phyloP scores from a whole-genome alignment of 2,113 vertebrate genomes.

The Colistium nudipinnis region DNA sequence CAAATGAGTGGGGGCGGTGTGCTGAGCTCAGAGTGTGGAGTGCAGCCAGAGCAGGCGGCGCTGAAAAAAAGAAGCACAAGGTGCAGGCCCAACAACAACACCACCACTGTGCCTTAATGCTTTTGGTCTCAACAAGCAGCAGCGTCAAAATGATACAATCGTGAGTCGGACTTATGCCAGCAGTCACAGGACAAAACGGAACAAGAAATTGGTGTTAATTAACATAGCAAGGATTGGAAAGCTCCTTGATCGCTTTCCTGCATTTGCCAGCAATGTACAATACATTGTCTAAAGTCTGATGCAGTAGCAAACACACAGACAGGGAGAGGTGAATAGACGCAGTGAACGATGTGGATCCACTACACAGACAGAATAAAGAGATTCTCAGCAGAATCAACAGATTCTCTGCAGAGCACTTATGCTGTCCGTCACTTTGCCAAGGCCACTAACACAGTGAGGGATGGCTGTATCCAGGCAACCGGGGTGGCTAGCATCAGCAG shows the following conservation, averaged over 20 bases:
- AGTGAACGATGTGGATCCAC: slow-evolving; percentile 24
- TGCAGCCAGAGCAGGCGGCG: slow-evolving; percentile 18
- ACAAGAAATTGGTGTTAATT: too few species aligned
- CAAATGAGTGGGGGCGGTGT: slow-evolving; percentile 42
- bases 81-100: background rate
- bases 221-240: too few species aligned
- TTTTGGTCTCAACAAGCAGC: background rate
- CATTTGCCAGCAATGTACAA: too few species aligned
- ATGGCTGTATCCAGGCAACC: slow-evolving; percentile 84
- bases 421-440: slow-evolving; percentile 80
- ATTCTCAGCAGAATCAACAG: slow-evolving; percentile 58
- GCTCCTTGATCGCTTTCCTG: too few species aligned
- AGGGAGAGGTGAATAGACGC: slow-evolving; percentile 14
- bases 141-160: background rate
- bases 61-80: slow-evolving; percentile 5
- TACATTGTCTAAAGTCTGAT: too few species aligned
- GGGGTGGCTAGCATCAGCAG: slow-evolving; percentile 60
- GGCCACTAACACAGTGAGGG: slow-evolving; percentile 78
- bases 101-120: background rate
- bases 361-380: slow-evolving; percentile 48
- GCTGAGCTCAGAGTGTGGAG: slow-evolving; percentile 29
- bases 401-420: slow-evolving; percentile 78
- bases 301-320: background rate
- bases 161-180: too few species aligned
- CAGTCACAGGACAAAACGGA: too few species aligned